These are phyloP conservation scores for Aepyceros melampus DNA, from an alignment of 2,113 vertebrate genomes.

Conservation along the genomic window DNA sequence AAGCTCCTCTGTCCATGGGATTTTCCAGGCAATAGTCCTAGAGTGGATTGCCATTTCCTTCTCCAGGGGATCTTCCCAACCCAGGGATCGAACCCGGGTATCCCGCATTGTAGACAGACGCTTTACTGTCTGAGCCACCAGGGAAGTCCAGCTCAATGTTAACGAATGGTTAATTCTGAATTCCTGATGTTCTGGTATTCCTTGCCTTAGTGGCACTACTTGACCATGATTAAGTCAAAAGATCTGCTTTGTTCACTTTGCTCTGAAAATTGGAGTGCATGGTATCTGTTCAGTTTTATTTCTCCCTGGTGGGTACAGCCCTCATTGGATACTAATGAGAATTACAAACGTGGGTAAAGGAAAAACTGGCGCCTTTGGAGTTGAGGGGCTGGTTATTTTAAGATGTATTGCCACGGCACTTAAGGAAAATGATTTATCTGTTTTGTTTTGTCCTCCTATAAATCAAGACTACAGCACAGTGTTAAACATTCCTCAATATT, in stretches of 20 bases:
- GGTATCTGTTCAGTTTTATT: slow-evolving; percentile 17
- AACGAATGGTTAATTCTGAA: neutral
- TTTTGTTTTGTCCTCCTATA: slow-evolving; percentile 64
- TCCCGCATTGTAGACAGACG: too few species aligned
- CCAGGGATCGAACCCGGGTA: too few species aligned
- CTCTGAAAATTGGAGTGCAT: slow-evolving; percentile 34
- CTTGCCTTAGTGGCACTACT: neutral
- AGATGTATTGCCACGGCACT: slow-evolving; percentile 33
- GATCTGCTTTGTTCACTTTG: neutral
- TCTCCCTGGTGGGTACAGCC: neutral
- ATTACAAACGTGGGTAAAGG: slow-evolving; percentile 25
- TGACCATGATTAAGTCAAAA: neutral
- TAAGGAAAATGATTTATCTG: slow-evolving; percentile 66
- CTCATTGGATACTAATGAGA: slow-evolving; percentile 51
- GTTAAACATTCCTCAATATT: slow-evolving; percentile 62
- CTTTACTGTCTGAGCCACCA: too few species aligned
- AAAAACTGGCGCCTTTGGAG: slow-evolving; percentile 39
- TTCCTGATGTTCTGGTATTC: neutral
- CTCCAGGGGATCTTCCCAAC: too few species aligned
- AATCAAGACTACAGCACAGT: slow-evolving; percentile 61
- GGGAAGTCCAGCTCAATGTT: neutral
- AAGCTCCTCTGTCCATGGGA: too few species aligned
- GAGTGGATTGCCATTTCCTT: too few species aligned
- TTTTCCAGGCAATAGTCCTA: too few species aligned
- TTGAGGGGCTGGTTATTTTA: slow-evolving; percentile 50